Evolutionary conservation across 2,888 invertebrate species (phyloP).

Genomic region (Platycheirus rosarum): DNA sequence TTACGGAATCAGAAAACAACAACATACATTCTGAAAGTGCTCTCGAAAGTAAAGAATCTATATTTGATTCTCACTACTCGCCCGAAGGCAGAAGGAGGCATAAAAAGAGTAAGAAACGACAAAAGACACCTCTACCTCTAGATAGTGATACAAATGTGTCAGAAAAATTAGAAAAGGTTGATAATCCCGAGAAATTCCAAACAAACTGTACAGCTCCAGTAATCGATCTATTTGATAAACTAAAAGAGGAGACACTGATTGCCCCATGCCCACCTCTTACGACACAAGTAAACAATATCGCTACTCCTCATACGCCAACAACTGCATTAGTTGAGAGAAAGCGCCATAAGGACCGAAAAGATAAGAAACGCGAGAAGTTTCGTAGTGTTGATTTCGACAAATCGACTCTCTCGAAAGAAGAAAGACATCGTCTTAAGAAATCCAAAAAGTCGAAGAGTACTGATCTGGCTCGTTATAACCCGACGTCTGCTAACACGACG

Average conservation of each 20-base stretch:
- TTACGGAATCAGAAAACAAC: conserved; percentile 75
- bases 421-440: conserved; percentile 83
- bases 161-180: conserved; percentile 72
- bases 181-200: conserved; percentile 48
- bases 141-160: conserved; percentile 74
- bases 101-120: conserved; percentile 92
- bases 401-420: conserved; percentile 80
- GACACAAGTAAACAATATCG: conserved; percentile 33
- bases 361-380: conserved; percentile 81
- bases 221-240: conserved; percentile 83
- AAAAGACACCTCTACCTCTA: conserved; percentile 84
- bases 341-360: conserved; percentile 82
- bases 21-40: conserved; percentile 71
- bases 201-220: conserved; percentile 75
- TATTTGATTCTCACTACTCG: conserved; percentile 81
- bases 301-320: conserved; percentile 61
- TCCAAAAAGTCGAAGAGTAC: conserved; percentile 83
- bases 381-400: conserved; percentile 78
- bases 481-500: conserved; percentile 25
- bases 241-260: conserved; percentile 82
- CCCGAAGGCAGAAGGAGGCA: conserved; percentile 89
- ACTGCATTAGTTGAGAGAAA: conserved; percentile 78
- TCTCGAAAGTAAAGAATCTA: conserved; percentile 83
- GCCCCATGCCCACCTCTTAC: conserved; percentile 16
- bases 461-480: conserved; percentile 75